These are phyloP conservation scores for Eleutherodactylus coqui DNA, from an alignment of 2,797 vertebrate species.

Conservation along the genomic window DNA sequence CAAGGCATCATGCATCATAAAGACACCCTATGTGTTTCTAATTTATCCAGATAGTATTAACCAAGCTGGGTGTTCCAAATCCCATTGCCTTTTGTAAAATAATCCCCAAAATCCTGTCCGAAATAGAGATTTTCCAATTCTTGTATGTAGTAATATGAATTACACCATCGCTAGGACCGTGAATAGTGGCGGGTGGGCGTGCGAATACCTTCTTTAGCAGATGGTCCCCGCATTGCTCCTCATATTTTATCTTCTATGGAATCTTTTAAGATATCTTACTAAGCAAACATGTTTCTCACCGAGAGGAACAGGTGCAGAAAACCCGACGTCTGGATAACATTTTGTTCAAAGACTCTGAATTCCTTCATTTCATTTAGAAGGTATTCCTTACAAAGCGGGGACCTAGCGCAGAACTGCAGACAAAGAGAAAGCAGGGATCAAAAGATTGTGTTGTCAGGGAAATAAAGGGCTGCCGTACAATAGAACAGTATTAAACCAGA, in stretches of 20 bases:
- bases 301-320: conserved; percentile 44
- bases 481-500: neutral
- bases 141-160: neutral
- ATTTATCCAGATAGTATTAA: no score
- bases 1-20: no score
- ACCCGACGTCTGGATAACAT: conserved; percentile 15
- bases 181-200: conserved; percentile 3
- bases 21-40: no score
- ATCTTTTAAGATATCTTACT: conserved; percentile 12
- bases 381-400: conserved; percentile 14
- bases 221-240: neutral
- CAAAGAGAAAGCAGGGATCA: conserved; percentile 26
- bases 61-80: neutral
- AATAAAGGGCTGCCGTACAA: neutral
- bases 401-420: neutral
- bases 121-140: neutral
- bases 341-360: conserved; percentile 32
- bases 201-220: conserved; percentile 8
- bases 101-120: neutral
- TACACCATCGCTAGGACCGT: neutral
- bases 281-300: neutral
- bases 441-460: conserved; percentile 15
- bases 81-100: neutral
- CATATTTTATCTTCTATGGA: conserved; percentile 1
- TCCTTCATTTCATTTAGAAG: conserved; percentile 20